Evolutionary conservation across 2,113 vertebrate species (phyloP), one percentile per base, ranked within the genome.

Genomic region (Muscicapa adusta): DNA sequence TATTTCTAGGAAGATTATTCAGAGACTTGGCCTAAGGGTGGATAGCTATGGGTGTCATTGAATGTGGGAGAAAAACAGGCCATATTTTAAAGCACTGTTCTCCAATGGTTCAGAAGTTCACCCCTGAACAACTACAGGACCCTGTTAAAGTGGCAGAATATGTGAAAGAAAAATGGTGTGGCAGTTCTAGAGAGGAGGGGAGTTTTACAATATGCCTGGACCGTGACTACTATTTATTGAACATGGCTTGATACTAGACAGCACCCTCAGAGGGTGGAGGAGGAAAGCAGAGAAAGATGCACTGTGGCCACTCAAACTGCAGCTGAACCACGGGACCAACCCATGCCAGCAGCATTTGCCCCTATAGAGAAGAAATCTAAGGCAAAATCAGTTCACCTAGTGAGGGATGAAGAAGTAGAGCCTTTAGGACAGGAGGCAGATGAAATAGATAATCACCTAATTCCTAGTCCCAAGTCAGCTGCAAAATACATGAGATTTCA

Each of bases 401-500:
- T 23, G 14, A 57, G 28, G 23, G 26, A n/a, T 73, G 23, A 80
- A 71, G 34, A 56, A 72, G 26, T 12, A 63, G 25, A 31, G 34
- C 12, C 17, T 50, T 56, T 17, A 60, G 3, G 43, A 43, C 7
- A 33, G 26, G 12, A 51, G 33, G 18, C 45, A 60, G 45, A 26
- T 53, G 29, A 53, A 29, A 53, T 18, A 53, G 50, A 51, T 18
- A 51, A 58, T 51, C 22, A 43, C 6, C 3, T 6, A 4, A 51
- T 43, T 58, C 38, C 23, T 53, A 68, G 28, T 18, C 22, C 18
- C 12, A n/a, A 28, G 18, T 38, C 45, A 77, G n/a, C 22, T n/a
- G 47, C 1, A 2, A 77, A 18, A 33, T 15, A 7, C 0, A 1
- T 0, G 0, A 31, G 12, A 68, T 53, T 60, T 68, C 33, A 76